Base-by-base conservation (phyloP, 2,888 invertebrate species). In the Macaria notata region DNA sequence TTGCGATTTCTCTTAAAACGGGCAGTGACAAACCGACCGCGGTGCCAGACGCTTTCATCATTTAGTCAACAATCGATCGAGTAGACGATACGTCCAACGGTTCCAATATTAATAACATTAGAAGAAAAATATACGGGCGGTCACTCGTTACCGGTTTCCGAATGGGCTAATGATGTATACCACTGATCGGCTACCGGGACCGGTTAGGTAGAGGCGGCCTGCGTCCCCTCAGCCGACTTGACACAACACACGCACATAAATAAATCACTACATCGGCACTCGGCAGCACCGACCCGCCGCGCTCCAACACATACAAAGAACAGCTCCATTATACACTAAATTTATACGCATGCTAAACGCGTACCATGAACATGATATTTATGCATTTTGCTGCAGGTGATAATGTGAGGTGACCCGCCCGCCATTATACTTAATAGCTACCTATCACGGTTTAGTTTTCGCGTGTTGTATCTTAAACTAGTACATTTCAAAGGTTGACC, bases 111-210 rank as follows among this genome's bases (percentile, higher is more conserved):
- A 61, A 48, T 54, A 58, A 59, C 59, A 66, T 64, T 66, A 66
- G 62, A 62, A 62, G 53, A 53, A 54, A 53, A 54, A 54, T 58
- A 54, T 48, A 52, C 58, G 43, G 41, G 9, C 57, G 51, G 49
- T 56, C 54, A 59, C 54, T 64, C 52, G 58, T 79, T 83, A 83
- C 83, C 83, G 81, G 84, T 84, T 84, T 78, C 78, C 71, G 74
- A 79, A 75, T 79, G 76, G 75, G 75, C 78, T 79, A 79, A 79
- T 78, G 75, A 72, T 75, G 79, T 61, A 79, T 79, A 81, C 79
- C 82, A 81, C 78, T 78, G 70, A 66, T 67, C 49, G 52, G 76
- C 72, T 71, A 72, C 73, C 62, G 71, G 72, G 80, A 86, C 85
- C 86, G 86, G 86, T 86, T 82, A 76, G 75, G 73, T 69, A 75